Conservation (phyloP, 2,113 vertebrate species). For the Pogonocichla stellata region DNA sequence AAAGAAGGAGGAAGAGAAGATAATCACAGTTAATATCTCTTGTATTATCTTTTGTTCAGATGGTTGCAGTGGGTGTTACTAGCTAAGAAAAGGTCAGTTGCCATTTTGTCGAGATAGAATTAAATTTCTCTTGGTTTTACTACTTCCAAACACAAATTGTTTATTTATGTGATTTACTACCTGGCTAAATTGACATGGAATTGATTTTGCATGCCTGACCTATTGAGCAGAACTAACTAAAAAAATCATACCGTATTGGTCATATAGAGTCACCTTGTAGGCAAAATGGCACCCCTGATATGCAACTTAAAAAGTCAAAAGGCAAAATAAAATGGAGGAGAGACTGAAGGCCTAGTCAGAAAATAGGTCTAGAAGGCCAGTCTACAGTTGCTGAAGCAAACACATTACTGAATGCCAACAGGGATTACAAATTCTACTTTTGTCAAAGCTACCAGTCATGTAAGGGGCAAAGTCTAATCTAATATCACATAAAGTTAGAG, state of each 20-base stretch:
- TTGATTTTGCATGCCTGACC: background rate
- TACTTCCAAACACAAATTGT: slow-evolving; percentile 16
- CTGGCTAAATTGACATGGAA: background rate
- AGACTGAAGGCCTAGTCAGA: background rate
- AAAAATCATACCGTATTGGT: background rate
- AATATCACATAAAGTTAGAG: background rate
- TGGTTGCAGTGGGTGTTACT: background rate
- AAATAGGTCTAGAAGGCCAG: background rate
- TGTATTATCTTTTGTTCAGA: background rate
- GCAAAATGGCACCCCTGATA: background rate
- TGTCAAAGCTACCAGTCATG: background rate
- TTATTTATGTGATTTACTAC: slow-evolving; percentile 25
- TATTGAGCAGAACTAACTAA: background rate
- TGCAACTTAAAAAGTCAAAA: background rate
- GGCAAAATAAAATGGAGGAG: background rate
- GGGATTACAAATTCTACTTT: background rate
- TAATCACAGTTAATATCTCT: background rate
- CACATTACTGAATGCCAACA: background rate
- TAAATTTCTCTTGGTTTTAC: slow-evolving; percentile 30
- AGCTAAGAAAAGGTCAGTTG: slow-evolving; percentile 16
- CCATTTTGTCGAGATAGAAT: background rate
- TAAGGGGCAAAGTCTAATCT: background rate
- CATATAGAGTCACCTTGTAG: background rate
- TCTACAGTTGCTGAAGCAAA: background rate
- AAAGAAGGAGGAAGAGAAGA: background rate